Percentiles rank a stretch among this genome's conserved stretches.
These are phyloP conservation scores for Taeniopygia guttata DNA, from an alignment of 2,797 vertebrate species.

Conservation along the genomic window DNA sequence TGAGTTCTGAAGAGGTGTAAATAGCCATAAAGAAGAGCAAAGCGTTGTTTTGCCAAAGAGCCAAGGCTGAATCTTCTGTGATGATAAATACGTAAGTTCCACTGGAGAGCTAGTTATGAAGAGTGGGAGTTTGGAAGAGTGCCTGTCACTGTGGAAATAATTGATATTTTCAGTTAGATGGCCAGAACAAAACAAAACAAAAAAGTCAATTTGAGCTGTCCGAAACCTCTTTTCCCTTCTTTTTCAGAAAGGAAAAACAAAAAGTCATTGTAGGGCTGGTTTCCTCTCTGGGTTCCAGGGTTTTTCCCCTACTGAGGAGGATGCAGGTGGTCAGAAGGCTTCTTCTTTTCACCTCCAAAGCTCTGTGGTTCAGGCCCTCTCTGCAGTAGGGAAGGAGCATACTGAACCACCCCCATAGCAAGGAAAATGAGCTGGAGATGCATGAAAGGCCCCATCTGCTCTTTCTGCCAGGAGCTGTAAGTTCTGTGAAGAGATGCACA, in stretches of 20 bases:
- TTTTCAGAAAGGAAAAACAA: neutral
- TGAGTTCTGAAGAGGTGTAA: neutral
- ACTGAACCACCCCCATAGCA: rapidly evolving
- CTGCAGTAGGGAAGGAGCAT: neutral
- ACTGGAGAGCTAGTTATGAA: neutral
- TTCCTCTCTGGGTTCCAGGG: neutral
- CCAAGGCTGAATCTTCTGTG: neutral
- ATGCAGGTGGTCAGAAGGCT: neutral
- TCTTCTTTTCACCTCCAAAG: neutral
- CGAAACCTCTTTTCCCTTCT: neutral
- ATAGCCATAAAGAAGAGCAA: neutral
- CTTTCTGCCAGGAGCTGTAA: neutral
- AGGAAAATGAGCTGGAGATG: neutral
- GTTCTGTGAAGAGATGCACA: neutral
- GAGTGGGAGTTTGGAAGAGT: neutral
- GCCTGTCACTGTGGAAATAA: neutral
- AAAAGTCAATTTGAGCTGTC: neutral
- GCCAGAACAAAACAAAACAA: neutral
- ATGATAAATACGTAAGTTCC: constrained; percentile 5
- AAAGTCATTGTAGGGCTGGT: neutral
- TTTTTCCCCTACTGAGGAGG: neutral
- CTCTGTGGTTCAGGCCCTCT: neutral
- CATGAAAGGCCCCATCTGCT: neutral
- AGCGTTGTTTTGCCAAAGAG: neutral
- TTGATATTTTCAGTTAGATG: constrained; percentile 5